A percentile compares a stretch with the other conserved stretches of the same genome.
Evolutionary conservation across 2,113 vertebrate species (phyloP).

Genomic region (Gnathonemus echidnorhynchus): DNA sequence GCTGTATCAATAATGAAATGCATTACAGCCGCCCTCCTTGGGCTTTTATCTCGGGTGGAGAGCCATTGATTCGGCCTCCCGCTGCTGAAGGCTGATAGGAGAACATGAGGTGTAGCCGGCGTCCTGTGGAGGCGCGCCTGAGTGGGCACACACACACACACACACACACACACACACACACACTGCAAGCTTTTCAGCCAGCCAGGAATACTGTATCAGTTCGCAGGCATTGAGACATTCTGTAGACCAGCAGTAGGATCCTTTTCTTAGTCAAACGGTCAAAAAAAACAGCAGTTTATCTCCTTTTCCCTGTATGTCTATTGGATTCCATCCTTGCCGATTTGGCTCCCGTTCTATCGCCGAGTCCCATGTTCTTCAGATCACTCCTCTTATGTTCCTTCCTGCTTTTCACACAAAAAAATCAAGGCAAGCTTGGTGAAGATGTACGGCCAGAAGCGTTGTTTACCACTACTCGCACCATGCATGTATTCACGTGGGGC

Average conservation of each 20-base stretch:
- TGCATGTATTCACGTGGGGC: not conserved
- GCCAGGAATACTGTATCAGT: not conserved
- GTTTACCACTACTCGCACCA: not conserved
- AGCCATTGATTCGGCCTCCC: not conserved
- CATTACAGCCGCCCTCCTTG: constrained; percentile 7
- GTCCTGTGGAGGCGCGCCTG: not conserved
- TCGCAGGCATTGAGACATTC: not conserved
- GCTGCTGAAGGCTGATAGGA: constrained; percentile 12
- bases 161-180: not conserved
- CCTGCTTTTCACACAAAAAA: not conserved
- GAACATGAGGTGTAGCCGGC: not conserved
- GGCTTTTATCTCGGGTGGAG: constrained; percentile 11
- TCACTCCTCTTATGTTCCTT: not conserved
- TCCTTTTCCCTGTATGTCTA: not conserved
- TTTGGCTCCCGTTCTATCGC: not conserved
- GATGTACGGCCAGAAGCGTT: not conserved
- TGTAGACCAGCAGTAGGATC: not conserved
- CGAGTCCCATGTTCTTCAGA: not conserved
- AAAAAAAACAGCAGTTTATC: not conserved
- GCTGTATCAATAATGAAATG: constrained; percentile 11
- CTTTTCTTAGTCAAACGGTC: not conserved
- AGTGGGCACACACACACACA: not conserved
- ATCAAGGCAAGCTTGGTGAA: not conserved
- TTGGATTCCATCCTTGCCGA: not conserved
- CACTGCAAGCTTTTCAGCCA: not conserved